Evolutionary conservation across 2,113 vertebrate species (phyloP), one percentile per base, ranked within the genome.

Genomic region (Calypte anna): DNA sequence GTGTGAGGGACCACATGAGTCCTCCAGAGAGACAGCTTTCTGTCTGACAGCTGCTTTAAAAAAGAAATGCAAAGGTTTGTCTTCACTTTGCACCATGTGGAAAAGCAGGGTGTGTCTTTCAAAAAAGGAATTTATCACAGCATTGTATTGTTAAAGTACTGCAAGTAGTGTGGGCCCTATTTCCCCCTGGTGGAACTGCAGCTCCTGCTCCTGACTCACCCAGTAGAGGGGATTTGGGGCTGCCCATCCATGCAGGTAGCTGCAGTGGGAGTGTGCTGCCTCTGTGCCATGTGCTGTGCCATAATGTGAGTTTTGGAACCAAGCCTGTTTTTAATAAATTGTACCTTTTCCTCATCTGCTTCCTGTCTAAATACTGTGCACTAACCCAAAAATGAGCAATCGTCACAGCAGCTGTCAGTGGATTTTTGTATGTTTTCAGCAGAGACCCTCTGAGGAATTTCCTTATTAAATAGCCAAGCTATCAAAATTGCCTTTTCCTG

Each of bases 361-460:
- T 96, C 66, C 88, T 93, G 50, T 62, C 79, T 84, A 57, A 87
- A 92, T 75, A 70, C 61, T 66, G 53, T 43, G 53, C 3, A 1
- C 80, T 93, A 93, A 72, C 72, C 76, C 72, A 55, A 63, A 93
- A 90, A 88, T 9, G 85, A 96, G 75, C 81, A 93, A 82, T 54
- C 63, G 1, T 70, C 76, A 69, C 79, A 80, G 75, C 91, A 94
- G 83, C 90, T 96, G 93, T 95, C 90, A 70, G 91, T 86, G 64
- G 50, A 75, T 89, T 93, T 96, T 85, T 86, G 64, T 89, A 79
- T 3, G 10, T 94, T 93, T 64, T 92, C 90, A 2, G 83, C 64
- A 90, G 94, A 88, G 91, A 90, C 85, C 78, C 93, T 95, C 94
- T 73, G 48, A 95, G 91, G 96, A 86, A 93, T 96, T 96, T 90